Base-by-base conservation (phyloP, 2,113 vertebrate species). In the Laticauda laticaudata region DNA sequence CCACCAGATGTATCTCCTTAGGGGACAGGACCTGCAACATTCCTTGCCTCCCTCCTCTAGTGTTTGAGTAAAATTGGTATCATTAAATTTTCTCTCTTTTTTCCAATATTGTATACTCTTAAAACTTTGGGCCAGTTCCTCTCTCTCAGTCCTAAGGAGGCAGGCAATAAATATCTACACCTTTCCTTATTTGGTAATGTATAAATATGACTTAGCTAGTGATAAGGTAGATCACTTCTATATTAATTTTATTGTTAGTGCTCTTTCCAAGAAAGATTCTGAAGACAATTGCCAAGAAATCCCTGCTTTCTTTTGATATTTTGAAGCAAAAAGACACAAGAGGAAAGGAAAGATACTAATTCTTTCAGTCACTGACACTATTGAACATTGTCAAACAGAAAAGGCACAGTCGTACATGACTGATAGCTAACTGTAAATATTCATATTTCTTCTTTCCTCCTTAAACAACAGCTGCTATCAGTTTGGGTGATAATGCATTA, bases 401-500 rank as follows among this genome's bases (percentile, higher is more conserved):
- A 53, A 90, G 51, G 8, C 4, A 29, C 29, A 59, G 14, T 54
- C 75, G 64, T 45, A 89, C 21, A 89, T 48, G 93, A 34, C 87
- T 94, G 89, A 69, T 91, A 54, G 54, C 1, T 59, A 89, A 45
- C 11, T 53, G 45, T 53, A 88, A 90, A 93, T 88, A 88, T 0
- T 55, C 81, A 0, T 18, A 94, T 55, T 53, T 34, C n/a, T 53
- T 34, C n/a, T 89, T 89, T 89, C 24, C 6, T 20, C 23, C 64
- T 64, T 0, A 85, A 93, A 56, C 10, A 93, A 29, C 18, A 91
- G 56, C 86, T 59, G 81, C 87, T 92, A 92, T 45, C 55, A 93
- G 90, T 18, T 7, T 5, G 75, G 59, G 64, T 86, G 56, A 57
- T 88, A 56, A 51, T 14, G 57, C 29, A 11, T 59, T 87, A 89